Conservation (phyloP, 2,797 vertebrate species). For the Onychomys leucogaster region DNA sequence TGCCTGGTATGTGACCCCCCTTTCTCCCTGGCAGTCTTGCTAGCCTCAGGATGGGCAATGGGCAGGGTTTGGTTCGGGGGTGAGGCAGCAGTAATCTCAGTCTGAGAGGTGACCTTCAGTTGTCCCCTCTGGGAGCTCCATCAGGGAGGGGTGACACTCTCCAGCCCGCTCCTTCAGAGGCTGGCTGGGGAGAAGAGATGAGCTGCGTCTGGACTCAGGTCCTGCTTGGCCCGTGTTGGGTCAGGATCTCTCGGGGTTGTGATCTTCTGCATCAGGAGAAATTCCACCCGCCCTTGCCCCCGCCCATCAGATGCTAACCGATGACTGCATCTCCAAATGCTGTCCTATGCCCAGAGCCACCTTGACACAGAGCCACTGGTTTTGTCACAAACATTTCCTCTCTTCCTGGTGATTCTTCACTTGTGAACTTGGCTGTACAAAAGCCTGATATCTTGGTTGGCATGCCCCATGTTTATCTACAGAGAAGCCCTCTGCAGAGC, state of each 20-base stretch:
- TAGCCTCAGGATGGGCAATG: neutral
- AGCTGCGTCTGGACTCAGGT: rapidly evolving
- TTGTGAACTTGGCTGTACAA: neutral
- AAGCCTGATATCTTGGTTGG: rapidly evolving
- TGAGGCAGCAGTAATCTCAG: rapidly evolving
- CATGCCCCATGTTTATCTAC: rapidly evolving
- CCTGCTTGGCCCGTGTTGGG: rapidly evolving
- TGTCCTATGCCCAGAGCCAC: neutral
- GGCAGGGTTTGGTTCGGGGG: neutral
- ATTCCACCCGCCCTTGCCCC: rapidly evolving
- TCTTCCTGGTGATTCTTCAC: no score
- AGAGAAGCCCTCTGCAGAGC: rapidly evolving
- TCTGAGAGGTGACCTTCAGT: neutral
- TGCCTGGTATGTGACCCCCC: rapidly evolving
- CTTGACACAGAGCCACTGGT: rapidly evolving
- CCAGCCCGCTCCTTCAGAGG: rapidly evolving
- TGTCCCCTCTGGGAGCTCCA: neutral
- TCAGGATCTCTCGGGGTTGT: rapidly evolving
- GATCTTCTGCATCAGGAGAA: neutral
- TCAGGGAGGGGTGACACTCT: no score
- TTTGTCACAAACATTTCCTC: rapidly evolving
- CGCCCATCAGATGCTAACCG: neutral
- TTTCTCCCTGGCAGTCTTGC: no score
- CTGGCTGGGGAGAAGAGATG: rapidly evolving
- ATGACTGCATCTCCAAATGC: rapidly evolving